Conservation (phyloP, 2,888 invertebrate species). For the Drosophila heteroneura region DNA sequence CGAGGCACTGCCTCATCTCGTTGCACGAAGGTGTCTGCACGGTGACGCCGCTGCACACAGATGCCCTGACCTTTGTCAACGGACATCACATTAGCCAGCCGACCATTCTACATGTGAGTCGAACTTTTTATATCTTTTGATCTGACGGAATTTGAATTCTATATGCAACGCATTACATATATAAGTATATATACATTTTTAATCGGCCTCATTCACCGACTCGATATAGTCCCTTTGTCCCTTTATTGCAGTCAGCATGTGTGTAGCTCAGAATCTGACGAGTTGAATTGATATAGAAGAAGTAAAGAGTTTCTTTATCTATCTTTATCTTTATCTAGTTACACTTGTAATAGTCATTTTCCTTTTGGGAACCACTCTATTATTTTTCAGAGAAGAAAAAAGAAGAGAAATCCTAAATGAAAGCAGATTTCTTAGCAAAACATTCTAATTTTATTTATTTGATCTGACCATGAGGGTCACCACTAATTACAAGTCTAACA, state of each 20-base stretch:
- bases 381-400: not conserved
- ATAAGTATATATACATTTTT: not conserved
- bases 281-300: not conserved
- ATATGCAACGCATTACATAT: not conserved
- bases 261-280: not conserved
- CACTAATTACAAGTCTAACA: constrained; percentile 9
- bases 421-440: not conserved
- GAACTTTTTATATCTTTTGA: constrained; percentile 2
- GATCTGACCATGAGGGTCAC: not conserved
- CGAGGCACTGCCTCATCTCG: constrained; percentile 97
- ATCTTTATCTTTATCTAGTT: not conserved
- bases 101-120: constrained; percentile 92
- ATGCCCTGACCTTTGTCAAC: constrained; percentile 97
- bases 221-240: not conserved
- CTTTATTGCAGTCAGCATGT: not conserved
- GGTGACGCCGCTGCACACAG: constrained; percentile 96
- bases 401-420: not conserved
- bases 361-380: not conserved
- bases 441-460: not conserved
- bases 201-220: not conserved
- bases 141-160: not conserved
- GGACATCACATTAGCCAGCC: constrained; percentile 96
- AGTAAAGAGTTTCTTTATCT: not conserved
- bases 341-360: not conserved
- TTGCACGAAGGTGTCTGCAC: constrained; percentile 96